phyloP scores from a whole-genome alignment of 2,888 invertebrate genomes.

The Hecatera dysodea region DNA sequence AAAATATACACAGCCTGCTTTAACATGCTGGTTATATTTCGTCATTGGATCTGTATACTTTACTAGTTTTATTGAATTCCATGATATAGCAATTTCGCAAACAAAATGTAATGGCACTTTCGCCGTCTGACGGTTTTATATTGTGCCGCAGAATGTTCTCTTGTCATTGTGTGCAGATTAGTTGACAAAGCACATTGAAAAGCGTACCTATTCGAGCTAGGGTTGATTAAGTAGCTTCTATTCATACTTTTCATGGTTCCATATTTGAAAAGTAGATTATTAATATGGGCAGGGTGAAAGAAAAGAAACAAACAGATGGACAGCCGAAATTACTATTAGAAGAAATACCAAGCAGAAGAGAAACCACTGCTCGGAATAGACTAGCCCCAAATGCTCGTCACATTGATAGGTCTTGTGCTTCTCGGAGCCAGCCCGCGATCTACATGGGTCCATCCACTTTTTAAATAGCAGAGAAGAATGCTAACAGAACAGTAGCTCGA shows the following conservation, averaged over 20 bases:
- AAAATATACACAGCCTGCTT: background rate
- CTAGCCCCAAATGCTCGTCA: background rate
- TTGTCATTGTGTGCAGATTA: conserved; percentile 84
- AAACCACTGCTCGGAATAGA: background rate
- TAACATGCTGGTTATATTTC: conserved; percentile 8
- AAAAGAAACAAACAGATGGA: background rate
- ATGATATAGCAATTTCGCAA: conserved; percentile 84
- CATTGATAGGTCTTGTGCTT: background rate
- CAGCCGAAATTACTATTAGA: background rate
- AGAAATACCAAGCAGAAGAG: background rate
- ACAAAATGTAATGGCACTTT: conserved; percentile 84
- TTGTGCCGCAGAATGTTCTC: conserved; percentile 75
- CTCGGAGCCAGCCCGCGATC: no score
- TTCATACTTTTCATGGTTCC: background rate
- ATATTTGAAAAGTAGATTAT: background rate
- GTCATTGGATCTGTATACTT: conserved; percentile 5
- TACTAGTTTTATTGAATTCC: conserved; percentile 65
- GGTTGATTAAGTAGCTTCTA: conserved; percentile 51
- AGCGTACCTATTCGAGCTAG: conserved; percentile 57
- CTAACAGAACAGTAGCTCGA: background rate
- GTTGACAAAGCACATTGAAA: conserved; percentile 61
- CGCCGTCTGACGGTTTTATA: conserved; percentile 74
- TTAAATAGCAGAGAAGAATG: background rate
- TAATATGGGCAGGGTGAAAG: background rate
- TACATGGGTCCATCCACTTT: no score